phyloP scores from a whole-genome alignment of 2,113 vertebrate genomes.

The Urocitellus parryii region DNA sequence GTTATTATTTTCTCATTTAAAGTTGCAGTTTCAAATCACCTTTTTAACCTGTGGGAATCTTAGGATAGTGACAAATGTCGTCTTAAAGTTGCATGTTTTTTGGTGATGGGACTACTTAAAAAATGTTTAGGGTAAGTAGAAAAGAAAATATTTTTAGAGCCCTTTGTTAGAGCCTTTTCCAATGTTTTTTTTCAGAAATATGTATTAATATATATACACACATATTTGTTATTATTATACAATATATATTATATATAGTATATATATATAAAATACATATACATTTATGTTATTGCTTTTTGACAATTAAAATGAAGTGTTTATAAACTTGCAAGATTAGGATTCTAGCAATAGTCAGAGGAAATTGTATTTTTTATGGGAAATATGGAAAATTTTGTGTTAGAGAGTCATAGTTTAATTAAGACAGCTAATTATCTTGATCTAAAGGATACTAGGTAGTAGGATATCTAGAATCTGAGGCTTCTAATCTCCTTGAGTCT shows the following conservation, averaged over 20 bases:
- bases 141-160: neutral
- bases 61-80: neutral
- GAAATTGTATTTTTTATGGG: neutral
- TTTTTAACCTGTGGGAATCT: neutral
- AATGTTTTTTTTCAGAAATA: neutral
- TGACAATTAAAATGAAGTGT: neutral
- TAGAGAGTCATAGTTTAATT: neutral
- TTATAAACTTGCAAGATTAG: neutral
- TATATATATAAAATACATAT: neutral
- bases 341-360: neutral
- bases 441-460: neutral
- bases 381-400: neutral
- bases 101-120: neutral
- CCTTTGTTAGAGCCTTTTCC: neutral
- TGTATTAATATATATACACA: neutral
- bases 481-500: neutral
- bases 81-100: neutral
- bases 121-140: neutral
- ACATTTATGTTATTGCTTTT: neutral
- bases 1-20: slow-evolving; percentile 60
- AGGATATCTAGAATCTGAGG: neutral
- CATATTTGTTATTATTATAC: neutral
- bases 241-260: neutral
- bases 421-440: neutral
- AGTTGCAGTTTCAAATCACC: neutral